Evolutionary conservation across 2,797 vertebrate genomes (phyloP).

Genomic region (Microhierax caerulescens): DNA sequence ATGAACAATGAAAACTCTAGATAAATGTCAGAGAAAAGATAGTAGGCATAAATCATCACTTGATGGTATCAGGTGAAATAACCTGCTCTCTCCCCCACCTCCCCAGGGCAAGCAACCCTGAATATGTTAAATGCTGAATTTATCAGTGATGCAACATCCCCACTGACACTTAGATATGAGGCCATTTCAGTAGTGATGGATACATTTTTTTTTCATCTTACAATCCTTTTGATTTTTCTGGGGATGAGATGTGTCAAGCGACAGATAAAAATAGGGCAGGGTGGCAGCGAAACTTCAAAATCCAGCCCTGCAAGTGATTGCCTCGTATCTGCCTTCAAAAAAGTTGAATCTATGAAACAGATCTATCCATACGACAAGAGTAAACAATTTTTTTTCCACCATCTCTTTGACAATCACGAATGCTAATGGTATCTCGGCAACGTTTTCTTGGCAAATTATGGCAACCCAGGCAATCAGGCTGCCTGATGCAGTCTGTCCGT

Average conservation of each 20-base stretch:
- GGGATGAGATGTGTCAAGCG: slow-evolving; percentile 28
- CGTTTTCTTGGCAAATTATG: slow-evolving; percentile 23
- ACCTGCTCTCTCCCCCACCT: not conserved
- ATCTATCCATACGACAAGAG: slow-evolving; percentile 40
- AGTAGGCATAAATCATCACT: slow-evolving; percentile 68
- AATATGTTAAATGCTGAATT: slow-evolving; percentile 60
- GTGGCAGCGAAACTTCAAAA: slow-evolving; percentile 6
- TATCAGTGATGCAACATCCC: slow-evolving; percentile 24
- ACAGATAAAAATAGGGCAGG: slow-evolving; percentile 49
- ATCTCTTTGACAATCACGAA: slow-evolving; percentile 59
- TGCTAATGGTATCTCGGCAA: slow-evolving; percentile 49
- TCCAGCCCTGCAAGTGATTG: slow-evolving; percentile 16
- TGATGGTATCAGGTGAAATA: slow-evolving; percentile 59
- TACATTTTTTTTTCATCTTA: slow-evolving; percentile 38
- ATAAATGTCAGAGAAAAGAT: slow-evolving; percentile 55
- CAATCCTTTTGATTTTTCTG: slow-evolving; percentile 41
- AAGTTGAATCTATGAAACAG: slow-evolving; percentile 42
- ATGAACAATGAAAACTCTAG: slow-evolving; percentile 69
- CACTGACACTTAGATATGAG: slow-evolving; percentile 17
- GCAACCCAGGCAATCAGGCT: slow-evolving; percentile 2
- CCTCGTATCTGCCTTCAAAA: slow-evolving; percentile 41
- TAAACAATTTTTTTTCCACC: slow-evolving; percentile 48
- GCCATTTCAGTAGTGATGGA: slow-evolving; percentile 30
- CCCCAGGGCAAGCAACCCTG: slow-evolving; percentile 37
- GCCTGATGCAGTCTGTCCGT: not conserved